These are phyloP conservation scores for Daboia siamensis DNA, from an alignment of 2,113 vertebrate genomes.

Conservation along the genomic window DNA sequence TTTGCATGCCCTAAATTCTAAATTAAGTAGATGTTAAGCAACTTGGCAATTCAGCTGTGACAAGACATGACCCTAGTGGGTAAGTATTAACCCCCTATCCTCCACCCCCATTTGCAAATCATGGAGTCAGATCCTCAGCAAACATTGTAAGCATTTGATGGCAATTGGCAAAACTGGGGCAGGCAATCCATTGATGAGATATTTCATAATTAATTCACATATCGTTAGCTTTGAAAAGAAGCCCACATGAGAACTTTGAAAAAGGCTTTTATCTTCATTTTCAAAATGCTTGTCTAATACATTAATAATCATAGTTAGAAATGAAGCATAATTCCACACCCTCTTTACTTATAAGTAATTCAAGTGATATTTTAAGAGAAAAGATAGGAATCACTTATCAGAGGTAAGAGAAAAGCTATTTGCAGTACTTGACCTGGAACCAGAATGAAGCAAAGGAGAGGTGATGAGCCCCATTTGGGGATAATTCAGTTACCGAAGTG, in stretches of 20 bases:
- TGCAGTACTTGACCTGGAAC: neutral
- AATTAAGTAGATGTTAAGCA: neutral
- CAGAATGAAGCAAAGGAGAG: neutral
- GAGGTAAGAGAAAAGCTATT: neutral
- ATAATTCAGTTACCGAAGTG: neutral
- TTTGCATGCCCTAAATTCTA: neutral
- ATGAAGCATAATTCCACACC: constrained; percentile 13
- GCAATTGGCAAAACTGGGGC: constrained; percentile 10
- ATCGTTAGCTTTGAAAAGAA: constrained; percentile 29
- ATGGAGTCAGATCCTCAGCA: constrained; percentile 23
- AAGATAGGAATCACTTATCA: constrained; percentile 1
- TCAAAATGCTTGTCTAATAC: constrained; percentile 16
- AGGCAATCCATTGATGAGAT: neutral
- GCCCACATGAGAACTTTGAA: constrained; percentile 23
- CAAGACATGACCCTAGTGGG: neutral
- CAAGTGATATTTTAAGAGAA: constrained; percentile 10
- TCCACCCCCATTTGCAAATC: neutral
- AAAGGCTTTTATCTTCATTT: constrained; percentile 16
- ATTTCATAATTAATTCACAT: constrained; percentile 38
- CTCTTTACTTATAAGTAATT: constrained; percentile 7
- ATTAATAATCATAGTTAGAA: constrained; percentile 24
- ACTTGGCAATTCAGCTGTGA: constrained; percentile 20
- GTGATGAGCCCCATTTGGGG: neutral
- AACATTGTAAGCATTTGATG: constrained; percentile 36
- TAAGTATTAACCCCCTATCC: neutral